Evolutionary conservation across 2,888 invertebrate genomes (phyloP), one percentile per base, ranked within the genome.

Genomic region (Orthonychiurus folsomi): DNA sequence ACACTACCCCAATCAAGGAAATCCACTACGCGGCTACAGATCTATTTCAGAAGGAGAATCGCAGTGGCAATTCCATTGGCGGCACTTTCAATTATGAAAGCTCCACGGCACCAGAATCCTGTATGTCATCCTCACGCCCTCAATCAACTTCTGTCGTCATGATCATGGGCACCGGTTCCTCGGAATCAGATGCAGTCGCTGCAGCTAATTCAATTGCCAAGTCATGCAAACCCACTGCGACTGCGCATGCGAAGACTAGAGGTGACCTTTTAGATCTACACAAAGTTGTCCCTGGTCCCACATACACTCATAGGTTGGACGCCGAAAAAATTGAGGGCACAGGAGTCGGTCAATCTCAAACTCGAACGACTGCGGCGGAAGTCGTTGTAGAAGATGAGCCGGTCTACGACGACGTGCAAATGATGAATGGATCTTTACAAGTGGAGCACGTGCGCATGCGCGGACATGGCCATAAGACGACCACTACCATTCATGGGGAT

Each of bases 1-100:
- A 23, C 50, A n/a, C n/a, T 55, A 61, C 15, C 53, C 47, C 54
- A 25, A 59, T 59, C 15, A 59, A 64, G 27, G 72, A 70, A 66
- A 70, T 69, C 20, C 72, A 72, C 60, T 72, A 72, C 50, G 70
- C 70, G 2, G 67, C 72, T 1, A 69, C 69, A 18, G 72, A 72
- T 52, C 68, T 24, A 60, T 69, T 52, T 53, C 56, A 56, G 23
- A 21, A 27, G 21, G 37, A 50, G 5, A 15, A 5, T 3, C 56
- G n/a, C 25, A 20, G 9, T 12, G 25, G n/a, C 12, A 24, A 21
- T 50, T n/a, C 24, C 1, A 20, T 25, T 2, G n/a, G 3, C 20
- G 23, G 26, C 5, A 55, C 18, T 23, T n/a, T 21, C 5, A 60
- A 54, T 54, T 2, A 18, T 21, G 25, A 56, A 15, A 28, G 53